These are phyloP conservation scores for Triplophysa tibetana DNA, from an alignment of 2,113 vertebrate species.

Conservation along the genomic window DNA sequence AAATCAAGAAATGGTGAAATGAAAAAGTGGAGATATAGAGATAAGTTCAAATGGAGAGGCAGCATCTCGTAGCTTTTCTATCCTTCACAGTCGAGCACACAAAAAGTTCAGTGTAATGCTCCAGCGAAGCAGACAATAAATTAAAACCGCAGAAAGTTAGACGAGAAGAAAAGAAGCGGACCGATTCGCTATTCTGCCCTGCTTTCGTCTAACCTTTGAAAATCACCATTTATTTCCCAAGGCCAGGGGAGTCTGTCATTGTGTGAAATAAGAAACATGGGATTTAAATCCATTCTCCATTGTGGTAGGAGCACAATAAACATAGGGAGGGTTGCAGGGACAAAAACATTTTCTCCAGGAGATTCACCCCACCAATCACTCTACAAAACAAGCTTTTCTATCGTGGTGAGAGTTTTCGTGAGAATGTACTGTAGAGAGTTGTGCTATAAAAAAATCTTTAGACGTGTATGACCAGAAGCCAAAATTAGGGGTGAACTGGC, in stretches of 20 bases:
- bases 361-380: slow-evolving; percentile 13
- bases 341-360: slow-evolving; percentile 10
- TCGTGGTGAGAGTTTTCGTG: neutral
- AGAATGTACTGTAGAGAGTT: neutral
- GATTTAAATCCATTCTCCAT: slow-evolving; percentile 62
- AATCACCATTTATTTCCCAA: slow-evolving; percentile 41
- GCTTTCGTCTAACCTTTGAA: slow-evolving; percentile 35
- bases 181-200: slow-evolving; percentile 20
- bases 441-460: neutral
- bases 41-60: slow-evolving; percentile 12
- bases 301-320: slow-evolving; percentile 33
- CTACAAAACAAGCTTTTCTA: neutral
- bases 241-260: slow-evolving; percentile 23
- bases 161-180: slow-evolving; percentile 1
- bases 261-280: slow-evolving; percentile 62
- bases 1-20: neutral
- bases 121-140: slow-evolving; percentile 27
- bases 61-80: slow-evolving; percentile 4
- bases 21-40: slow-evolving; percentile 11
- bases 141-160: slow-evolving; percentile 12
- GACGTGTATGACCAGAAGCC: neutral
- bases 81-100: slow-evolving; percentile 36
- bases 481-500: neutral
- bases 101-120: slow-evolving; percentile 26
- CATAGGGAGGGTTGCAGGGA: neutral